Conservation (phyloP, 2,888 invertebrate species). For the Vannuccia rotundouncinata region DNA sequence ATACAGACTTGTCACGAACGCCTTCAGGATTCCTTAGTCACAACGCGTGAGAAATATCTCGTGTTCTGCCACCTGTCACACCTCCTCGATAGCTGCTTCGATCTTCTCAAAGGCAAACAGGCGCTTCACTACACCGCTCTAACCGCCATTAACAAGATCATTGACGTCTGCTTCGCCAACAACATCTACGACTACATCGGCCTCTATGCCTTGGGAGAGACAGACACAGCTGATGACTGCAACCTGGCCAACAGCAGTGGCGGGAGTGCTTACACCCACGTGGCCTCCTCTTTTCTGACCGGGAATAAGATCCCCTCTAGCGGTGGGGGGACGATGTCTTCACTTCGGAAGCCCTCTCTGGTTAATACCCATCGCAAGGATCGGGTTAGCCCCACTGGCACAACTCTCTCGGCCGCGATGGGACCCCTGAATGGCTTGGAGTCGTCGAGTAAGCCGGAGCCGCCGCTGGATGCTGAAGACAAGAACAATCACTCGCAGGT, state of each 20-base stretch:
- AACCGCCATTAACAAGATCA: constrained; percentile 60
- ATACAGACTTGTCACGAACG: background rate
- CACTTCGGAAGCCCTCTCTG: background rate
- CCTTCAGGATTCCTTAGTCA: background rate
- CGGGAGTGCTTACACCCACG: background rate
- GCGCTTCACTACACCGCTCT: constrained; percentile 63
- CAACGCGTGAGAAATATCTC: background rate
- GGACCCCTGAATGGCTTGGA: background rate
- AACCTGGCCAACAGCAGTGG: background rate
- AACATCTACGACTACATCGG: constrained; percentile 46
- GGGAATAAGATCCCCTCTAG: no score
- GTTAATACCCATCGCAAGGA: background rate
- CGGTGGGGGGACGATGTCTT: background rate
- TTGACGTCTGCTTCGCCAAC: constrained; percentile 60
- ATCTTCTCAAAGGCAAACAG: constrained; percentile 61
- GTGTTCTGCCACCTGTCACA: constrained; percentile 56
- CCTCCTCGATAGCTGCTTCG: constrained; percentile 60
- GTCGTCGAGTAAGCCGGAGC: background rate
- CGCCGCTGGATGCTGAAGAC: background rate
- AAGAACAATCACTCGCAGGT: background rate
- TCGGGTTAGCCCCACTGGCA: background rate
- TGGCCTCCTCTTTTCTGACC: background rate
- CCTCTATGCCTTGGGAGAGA: background rate
- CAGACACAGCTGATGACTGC: background rate
- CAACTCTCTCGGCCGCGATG: background rate